phyloP scores from a whole-genome alignment of 1,140 invertebrate species.

The Pseudomyrmex concolor region DNA sequence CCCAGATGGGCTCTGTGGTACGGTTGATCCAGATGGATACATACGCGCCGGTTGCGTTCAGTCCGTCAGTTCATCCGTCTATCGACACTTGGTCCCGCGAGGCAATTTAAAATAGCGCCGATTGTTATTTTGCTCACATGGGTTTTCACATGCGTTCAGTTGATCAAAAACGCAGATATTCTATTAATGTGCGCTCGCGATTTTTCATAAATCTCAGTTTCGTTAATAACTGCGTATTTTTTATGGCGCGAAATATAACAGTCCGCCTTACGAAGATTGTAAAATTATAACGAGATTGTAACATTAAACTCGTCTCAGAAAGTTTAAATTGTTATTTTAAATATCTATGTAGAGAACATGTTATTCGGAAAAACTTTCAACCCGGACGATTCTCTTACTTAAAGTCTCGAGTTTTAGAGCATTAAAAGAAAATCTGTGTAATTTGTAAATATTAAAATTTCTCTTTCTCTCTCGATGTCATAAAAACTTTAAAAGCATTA shows the following conservation, averaged over 20 bases:
- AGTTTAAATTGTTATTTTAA: conserved; percentile 20
- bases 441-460: too few relatives aligned
- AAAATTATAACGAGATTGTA: conserved; percentile 22
- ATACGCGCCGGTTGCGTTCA: conserved; percentile 40
- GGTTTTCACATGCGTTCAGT: background rate
- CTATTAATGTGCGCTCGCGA: too few relatives aligned
- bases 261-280: background rate
- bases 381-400: too few relatives aligned
- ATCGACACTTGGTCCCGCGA: conserved; percentile 22
- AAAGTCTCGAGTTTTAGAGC: too few relatives aligned
- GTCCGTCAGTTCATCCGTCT: conserved; percentile 6
- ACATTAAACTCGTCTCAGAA: background rate
- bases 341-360: too few relatives aligned
- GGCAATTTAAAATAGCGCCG: conserved; percentile 68
- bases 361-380: too few relatives aligned
- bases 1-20: conserved; percentile 56
- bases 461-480: too few relatives aligned
- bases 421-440: too few relatives aligned
- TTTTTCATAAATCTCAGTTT: background rate
- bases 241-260: background rate
- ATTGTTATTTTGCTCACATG: conserved; percentile 66
- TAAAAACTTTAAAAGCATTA: too few relatives aligned
- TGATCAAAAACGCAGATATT: background rate
- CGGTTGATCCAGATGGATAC: conserved; percentile 62
- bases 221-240: background rate